A percentile compares a stretch with the other conserved stretches of the same genome.
Conservation (phyloP, 2,113 vertebrate genomes). For the Ceyx margarethae region DNA sequence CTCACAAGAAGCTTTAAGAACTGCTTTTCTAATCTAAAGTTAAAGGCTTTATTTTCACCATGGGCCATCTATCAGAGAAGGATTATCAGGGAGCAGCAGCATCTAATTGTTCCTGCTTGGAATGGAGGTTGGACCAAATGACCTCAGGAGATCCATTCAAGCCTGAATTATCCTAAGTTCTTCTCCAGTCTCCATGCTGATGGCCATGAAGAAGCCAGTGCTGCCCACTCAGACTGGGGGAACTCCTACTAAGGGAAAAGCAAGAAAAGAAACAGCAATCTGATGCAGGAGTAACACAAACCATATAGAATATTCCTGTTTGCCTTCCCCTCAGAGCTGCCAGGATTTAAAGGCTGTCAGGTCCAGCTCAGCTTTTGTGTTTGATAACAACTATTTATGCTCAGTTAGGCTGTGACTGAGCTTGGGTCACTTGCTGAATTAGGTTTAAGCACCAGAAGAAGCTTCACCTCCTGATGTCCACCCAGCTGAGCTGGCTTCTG, state of each 20-base stretch:
- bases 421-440: not conserved
- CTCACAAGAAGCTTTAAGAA: not conserved
- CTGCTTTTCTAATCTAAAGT: not conserved
- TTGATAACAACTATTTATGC: not conserved
- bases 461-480: not conserved
- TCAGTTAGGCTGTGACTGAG: not conserved
- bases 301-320: not conserved
- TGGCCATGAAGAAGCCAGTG: not conserved
- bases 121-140: not conserved
- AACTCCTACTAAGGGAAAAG: not conserved
- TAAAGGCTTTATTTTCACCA: not conserved
- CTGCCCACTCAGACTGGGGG: rapidly evolving
- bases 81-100: not conserved
- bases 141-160: not conserved
- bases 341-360: not conserved
- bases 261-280: not conserved
- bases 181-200: not conserved
- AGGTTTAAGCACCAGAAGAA: not conserved
- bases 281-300: not conserved
- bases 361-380: not conserved
- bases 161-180: not conserved
- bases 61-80: not conserved
- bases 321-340: not conserved
- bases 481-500: not conserved
- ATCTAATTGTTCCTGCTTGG: not conserved